Conservation (phyloP, 1,140 invertebrate genomes). For the Pachyrhynchus sulphureomaculatus region DNA sequence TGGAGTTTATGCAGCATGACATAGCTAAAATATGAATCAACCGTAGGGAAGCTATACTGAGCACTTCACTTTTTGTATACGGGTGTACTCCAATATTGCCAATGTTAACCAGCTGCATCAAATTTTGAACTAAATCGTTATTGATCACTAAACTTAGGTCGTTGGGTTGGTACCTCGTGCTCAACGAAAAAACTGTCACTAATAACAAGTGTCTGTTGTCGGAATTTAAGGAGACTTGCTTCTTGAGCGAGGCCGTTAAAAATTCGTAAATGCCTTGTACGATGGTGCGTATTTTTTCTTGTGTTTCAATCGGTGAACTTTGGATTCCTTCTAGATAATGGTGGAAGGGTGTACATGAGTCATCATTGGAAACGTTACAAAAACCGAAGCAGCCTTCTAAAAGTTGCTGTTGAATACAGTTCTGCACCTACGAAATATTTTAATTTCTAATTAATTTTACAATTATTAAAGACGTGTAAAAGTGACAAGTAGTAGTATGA, state of each 20-base stretch:
- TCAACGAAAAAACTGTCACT: conserved; percentile 60
- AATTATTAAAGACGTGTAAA: background rate
- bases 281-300: conserved; percentile 51
- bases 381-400: conserved; percentile 63
- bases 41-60: conserved; percentile 51
- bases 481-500: too few relatives aligned
- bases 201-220: conserved; percentile 46
- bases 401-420: conserved; percentile 59
- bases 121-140: conserved; percentile 56
- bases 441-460: background rate
- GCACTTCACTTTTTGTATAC: conserved; percentile 28
- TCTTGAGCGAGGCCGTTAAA: conserved; percentile 46
- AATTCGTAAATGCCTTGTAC: conserved; percentile 55
- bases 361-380: conserved; percentile 49
- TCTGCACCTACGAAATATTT: conserved; percentile 28
- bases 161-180: conserved; percentile 58
- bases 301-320: conserved; percentile 48
- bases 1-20: conserved; percentile 55
- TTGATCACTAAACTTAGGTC: conserved; percentile 63
- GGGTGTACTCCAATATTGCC: background rate
- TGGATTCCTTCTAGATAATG: conserved; percentile 57
- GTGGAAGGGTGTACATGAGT: conserved; percentile 48
- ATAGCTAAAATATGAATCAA: conserved; percentile 61
- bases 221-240: conserved; percentile 33
- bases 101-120: conserved; percentile 54